phyloP scores from a whole-genome alignment of 2,797 vertebrate species.

The Passerculus sandwichensis region DNA sequence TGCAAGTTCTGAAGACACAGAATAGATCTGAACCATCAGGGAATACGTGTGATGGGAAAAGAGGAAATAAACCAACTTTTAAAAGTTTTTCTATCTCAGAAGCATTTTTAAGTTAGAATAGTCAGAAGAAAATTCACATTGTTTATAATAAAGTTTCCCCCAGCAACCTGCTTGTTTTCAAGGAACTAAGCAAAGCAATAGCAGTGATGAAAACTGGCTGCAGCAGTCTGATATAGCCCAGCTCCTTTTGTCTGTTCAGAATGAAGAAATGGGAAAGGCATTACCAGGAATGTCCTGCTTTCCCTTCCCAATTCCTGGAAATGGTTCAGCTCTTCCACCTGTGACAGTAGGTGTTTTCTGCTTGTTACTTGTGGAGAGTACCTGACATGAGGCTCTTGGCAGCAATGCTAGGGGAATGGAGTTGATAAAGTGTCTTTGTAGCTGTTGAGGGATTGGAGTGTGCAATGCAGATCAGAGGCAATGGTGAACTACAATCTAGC shows the following conservation, averaged over 20 bases:
- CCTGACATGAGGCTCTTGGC: background rate
- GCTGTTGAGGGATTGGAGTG: background rate
- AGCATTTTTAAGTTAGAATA: conserved; percentile 17
- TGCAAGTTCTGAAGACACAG: background rate
- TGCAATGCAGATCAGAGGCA: background rate
- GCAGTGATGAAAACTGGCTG: background rate
- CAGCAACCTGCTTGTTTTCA: background rate
- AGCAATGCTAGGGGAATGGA: background rate
- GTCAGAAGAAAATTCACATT: background rate
- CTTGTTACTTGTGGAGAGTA: background rate
- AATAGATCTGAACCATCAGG: background rate
- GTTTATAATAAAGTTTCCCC: background rate
- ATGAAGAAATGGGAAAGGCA: background rate
- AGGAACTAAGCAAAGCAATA: background rate
- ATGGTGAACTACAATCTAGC: background rate
- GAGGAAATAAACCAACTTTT: background rate
- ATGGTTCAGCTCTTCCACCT: background rate
- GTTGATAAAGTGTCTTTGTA: background rate
- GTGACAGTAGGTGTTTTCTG: background rate
- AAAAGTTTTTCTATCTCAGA: background rate
- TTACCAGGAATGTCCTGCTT: background rate
- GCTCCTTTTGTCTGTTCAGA: background rate
- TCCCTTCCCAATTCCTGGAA: background rate
- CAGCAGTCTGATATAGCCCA: background rate
- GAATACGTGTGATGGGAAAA: background rate